Base-by-base conservation (phyloP, 1,140 invertebrate genomes). In the Drosophila mauritiana region DNA sequence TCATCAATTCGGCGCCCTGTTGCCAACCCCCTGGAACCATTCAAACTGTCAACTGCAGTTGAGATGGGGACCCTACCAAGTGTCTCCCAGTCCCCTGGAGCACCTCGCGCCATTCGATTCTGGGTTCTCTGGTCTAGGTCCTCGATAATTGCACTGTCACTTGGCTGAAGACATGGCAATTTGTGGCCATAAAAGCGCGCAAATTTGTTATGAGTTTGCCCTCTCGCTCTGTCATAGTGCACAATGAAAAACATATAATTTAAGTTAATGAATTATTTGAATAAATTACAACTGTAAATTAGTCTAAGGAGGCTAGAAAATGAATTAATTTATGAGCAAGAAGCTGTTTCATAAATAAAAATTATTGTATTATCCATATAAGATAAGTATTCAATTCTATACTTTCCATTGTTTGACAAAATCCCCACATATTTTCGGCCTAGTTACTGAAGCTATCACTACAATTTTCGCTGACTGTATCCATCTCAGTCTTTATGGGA, bases 81-180 rank as follows among this genome's bases (percentile, higher is more conserved):
- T 52, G 45, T 58, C 61, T 54, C 25, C 61, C 25, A 48, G 31
- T 10, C 15, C 42, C 49, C 36, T 8, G 40, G 48, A 54, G 61
- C 59, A 43, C 17, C 59, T 43, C 48, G 11, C 37, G 10, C 49
- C 39, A 17, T 52, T 17, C 48, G 22, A 27, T 25, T 22, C 25
- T 36, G 12, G 25, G 48, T 8, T 52, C 58, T 63, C 52, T 49
- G 45, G 42, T 68, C 76, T 51, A 57, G 79, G 75, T 63, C 70
- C 72, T 89, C 83, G 79, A 88, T 88, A 88, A 88, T 88, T 88
- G 83, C 83, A 78, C 83, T 89, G 83, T 88, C 83, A 88, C 84
- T 88, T 88, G 79, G 76, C 80, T 88, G 80, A 89, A 89, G 84
- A 88, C 83, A 89, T 88, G 83, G 83, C 83, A 88, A 88, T 86